These are phyloP conservation scores for Australoheros facetus DNA, from an alignment of 2,797 vertebrate species.

Conservation along the genomic window DNA sequence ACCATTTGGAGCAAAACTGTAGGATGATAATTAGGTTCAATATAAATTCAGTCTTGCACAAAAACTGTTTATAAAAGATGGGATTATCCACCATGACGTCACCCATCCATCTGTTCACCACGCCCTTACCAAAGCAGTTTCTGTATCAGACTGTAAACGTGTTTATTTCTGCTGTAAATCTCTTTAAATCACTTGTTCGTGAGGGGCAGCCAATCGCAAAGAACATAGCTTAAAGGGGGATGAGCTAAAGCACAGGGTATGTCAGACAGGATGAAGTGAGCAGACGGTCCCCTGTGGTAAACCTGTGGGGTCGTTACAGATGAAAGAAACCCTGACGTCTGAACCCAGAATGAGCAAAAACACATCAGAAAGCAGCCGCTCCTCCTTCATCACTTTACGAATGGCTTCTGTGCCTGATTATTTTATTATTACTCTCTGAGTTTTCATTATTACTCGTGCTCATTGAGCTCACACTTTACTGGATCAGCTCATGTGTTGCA, in stretches of 20 bases:
- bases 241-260: too few species aligned
- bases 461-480: not conserved
- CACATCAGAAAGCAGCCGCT: not conserved
- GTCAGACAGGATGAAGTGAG: too few species aligned
- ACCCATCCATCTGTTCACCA: not conserved
- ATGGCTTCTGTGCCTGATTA: not conserved
- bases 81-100: accelerated
- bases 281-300: too few species aligned
- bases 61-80: not conserved
- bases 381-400: not conserved
- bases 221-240: too few species aligned
- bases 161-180: too few species aligned
- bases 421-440: not conserved
- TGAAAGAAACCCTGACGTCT: not conserved
- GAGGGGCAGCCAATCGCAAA: too few species aligned
- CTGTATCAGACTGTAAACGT: too few species aligned
- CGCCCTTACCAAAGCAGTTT: too few species aligned
- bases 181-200: too few species aligned
- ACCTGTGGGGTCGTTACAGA: too few species aligned
- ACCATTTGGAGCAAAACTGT: not conserved
- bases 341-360: not conserved
- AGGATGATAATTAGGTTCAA: not conserved
- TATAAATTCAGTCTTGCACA: accelerated
- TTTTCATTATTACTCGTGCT: not conserved
- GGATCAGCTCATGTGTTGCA: not conserved